phyloP scores from a whole-genome alignment of 1,140 invertebrate species.

The Littorina saxatilis region DNA sequence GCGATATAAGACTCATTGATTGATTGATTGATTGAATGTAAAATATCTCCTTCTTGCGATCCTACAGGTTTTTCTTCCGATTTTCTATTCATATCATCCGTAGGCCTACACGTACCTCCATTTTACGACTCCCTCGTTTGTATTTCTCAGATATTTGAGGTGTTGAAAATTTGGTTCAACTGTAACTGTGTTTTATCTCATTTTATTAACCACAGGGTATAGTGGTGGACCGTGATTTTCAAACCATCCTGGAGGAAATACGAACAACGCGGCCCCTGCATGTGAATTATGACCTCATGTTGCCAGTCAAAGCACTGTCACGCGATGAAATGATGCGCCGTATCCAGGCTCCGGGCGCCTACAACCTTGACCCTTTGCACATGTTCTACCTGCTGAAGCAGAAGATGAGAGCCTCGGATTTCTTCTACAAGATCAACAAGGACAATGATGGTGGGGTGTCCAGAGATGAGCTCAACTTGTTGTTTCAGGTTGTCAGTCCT shows the following conservation, averaged over 20 bases:
- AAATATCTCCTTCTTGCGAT: too few relatives aligned
- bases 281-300: conserved; percentile 56
- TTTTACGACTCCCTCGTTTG: too few relatives aligned
- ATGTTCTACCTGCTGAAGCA: conserved; percentile 61
- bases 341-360: conserved; percentile 47
- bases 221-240: conserved; percentile 59
- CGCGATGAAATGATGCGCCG: conserved; percentile 55
- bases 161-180: too few relatives aligned
- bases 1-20: too few relatives aligned
- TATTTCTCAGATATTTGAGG: too few relatives aligned
- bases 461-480: conserved; percentile 48
- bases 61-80: too few relatives aligned
- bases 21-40: too few relatives aligned
- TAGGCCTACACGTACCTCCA: too few relatives aligned
- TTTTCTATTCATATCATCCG: too few relatives aligned
- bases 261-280: conserved; percentile 41
- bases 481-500: conserved; percentile 52
- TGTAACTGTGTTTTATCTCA: too few relatives aligned
- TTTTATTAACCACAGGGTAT: conserved; percentile 55
- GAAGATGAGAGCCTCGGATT: conserved; percentile 59
- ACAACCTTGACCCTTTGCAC: conserved; percentile 60
- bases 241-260: conserved; percentile 46
- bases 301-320: conserved; percentile 51
- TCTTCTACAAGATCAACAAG: conserved; percentile 66
- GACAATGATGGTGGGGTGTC: conserved; percentile 57